Evolutionary conservation across 92 coral and sea anemone species (phyloP).

Genomic region (Umimayanthus chanpuru): DNA sequence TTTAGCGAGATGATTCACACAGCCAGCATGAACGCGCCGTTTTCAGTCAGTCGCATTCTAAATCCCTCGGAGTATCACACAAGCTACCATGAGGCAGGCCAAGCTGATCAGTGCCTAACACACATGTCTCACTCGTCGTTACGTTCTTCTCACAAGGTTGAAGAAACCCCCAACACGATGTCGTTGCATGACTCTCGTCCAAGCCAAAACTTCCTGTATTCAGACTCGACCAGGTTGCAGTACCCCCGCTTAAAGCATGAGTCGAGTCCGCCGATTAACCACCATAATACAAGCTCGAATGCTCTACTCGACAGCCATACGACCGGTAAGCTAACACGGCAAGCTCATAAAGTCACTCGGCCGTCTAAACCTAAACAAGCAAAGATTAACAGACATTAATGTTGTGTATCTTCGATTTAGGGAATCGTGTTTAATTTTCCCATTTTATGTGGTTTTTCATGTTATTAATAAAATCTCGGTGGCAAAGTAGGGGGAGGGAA

Average conservation of each 20-base stretch:
- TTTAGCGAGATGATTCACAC: slow-evolving; percentile 82
- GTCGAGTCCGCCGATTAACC: slow-evolving; percentile 68
- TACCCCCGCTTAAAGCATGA: slow-evolving; percentile 79
- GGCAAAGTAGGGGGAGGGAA: slow-evolving; percentile 99
- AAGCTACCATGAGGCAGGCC: slow-evolving; percentile 88
- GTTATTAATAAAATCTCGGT: slow-evolving; percentile 94
- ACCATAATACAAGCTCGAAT: slow-evolving; percentile 70
- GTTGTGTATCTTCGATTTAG: slow-evolving; percentile 80
- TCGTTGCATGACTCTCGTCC: slow-evolving; percentile 74
- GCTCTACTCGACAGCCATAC: slow-evolving; percentile 84
- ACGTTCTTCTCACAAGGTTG: slow-evolving; percentile 78
- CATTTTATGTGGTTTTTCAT: slow-evolving; percentile 79
- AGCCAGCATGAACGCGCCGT: slow-evolving; percentile 93
- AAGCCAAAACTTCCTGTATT: slow-evolving; percentile 70
- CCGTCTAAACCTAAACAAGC: slow-evolving; percentile 39
- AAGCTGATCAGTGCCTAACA: slow-evolving; percentile 79
- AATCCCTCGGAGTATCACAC: slow-evolving; percentile 85
- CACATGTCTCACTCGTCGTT: slow-evolving; percentile 76
- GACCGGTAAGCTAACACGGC: slow-evolving; percentile 67
- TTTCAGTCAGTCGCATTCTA: slow-evolving; percentile 93
- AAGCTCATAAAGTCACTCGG: slow-evolving; percentile 38
- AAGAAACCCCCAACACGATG: slow-evolving; percentile 85
- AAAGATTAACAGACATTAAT: slow-evolving; percentile 49
- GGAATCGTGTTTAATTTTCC: slow-evolving; percentile 82
- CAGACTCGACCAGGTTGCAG: slow-evolving; percentile 87